Evolutionary conservation across 2,888 invertebrate genomes (phyloP).

Genomic region (Chalcosyrphus nemorum): DNA sequence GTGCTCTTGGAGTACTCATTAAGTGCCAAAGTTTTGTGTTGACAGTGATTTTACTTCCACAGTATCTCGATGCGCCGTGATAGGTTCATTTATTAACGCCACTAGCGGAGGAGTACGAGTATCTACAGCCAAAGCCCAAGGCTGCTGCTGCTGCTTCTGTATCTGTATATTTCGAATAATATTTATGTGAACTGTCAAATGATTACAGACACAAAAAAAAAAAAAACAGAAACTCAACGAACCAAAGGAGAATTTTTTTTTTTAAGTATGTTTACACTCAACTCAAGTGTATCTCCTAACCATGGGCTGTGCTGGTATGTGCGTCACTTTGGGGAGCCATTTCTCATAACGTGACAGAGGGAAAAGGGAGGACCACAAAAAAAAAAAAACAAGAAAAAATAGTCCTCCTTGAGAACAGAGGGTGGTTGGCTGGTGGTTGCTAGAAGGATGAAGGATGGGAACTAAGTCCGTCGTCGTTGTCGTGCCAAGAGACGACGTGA

Average conservation of each 20-base stretch:
- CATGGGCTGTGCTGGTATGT: conserved; percentile 14
- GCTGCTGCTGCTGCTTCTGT: no score
- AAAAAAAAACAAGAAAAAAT: conserved; percentile 2
- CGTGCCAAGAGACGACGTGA: conserved; percentile 53
- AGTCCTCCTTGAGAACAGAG: conserved; percentile 17
- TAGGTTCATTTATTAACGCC: conserved; percentile 59
- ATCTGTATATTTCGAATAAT: conserved; percentile 52
- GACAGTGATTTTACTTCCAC: conserved; percentile 63
- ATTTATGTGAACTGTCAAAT: conserved; percentile 69
- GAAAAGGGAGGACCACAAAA: conserved; percentile 4
- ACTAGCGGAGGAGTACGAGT: conserved; percentile 22
- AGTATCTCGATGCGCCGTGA: conserved; percentile 23
- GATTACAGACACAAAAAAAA: conserved; percentile 38
- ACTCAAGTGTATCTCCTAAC: conserved; percentile 65
- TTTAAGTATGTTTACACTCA: conserved; percentile 61
- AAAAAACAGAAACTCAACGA: conserved; percentile 39
- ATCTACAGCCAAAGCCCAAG: not conserved
- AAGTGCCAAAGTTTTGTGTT: conserved; percentile 67
- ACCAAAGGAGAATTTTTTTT: conserved; percentile 32
- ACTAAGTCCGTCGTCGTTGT: conserved; percentile 26
- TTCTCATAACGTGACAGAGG: conserved; percentile 65
- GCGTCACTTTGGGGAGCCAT: conserved; percentile 41
- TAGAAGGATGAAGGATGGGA: conserved; percentile 48
- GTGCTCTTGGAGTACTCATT: conserved; percentile 55
- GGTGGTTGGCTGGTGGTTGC: not conserved